Base-by-base conservation (phyloP, 2,113 vertebrate genomes). In the Bostrychus sinensis region DNA sequence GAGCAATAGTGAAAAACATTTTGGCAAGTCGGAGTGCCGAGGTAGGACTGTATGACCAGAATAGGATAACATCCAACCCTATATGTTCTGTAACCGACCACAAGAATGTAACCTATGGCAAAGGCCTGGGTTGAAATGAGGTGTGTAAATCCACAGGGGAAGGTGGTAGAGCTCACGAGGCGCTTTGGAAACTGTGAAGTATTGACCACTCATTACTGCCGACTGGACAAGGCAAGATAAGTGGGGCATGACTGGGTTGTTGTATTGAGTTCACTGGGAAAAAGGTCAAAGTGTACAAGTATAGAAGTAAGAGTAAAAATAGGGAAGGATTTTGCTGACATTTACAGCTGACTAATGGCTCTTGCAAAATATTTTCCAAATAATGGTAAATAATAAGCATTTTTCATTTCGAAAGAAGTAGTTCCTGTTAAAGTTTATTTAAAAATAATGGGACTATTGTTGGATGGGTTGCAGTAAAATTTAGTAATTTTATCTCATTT, bases 181-280 rank as follows among this genome's bases (percentile, higher is more conserved):
- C 55, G 9, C 70, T 68, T 34, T 32, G 70, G 56, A 3, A 13
- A 7, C 17, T 17, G 68, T 62, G 54, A 68, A 28, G 63, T 43
- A 80, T 73, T 37, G 57, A 82, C 55, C 4, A 16, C 53, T 25
- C 60, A 77, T 59, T 28, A 43, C 66, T 36, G 66, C 70, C 14
- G 51, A 45, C 51, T n/a, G 54, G 63, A 66, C 28, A 0, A 20
- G 34, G 48, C 25, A 61, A 58, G 84, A 66, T 58, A 67, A 82
- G 74, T 16, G 53, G 70, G 65, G 36, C 53, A 11, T 30, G 48
- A 22, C 38, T 2, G 46, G 63, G 55, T 7, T 30, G 70, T 12
- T 56, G 69, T 57, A 80, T 75, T 41, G 59, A 36, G 38, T 69
- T 28, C 41, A 72, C 41, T 61, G 43, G 41, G 46, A 11, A 16